Evolutionary conservation across 2,797 vertebrate genomes (phyloP).

Genomic region (Clarias laeviceps): DNA sequence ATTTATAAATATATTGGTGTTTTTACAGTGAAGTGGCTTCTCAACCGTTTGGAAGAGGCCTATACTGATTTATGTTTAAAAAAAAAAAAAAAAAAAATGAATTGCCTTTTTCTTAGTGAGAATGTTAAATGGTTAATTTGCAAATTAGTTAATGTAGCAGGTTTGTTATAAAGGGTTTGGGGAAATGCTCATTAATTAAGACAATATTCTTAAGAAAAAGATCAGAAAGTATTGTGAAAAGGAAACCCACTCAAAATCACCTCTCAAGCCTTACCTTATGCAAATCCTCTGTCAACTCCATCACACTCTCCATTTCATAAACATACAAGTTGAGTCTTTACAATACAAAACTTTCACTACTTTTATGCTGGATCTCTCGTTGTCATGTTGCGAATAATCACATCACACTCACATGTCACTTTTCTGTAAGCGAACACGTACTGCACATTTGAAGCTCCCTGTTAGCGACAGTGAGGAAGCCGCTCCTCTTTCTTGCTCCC

Average conservation of each 20-base stretch:
- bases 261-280: neutral
- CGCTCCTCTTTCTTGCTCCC: neutral
- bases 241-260: neutral
- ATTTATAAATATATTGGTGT: no score
- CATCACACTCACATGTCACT: neutral
- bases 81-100: no score
- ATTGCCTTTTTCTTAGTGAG: no score
- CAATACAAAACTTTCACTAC: neutral
- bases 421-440: neutral
- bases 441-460: neutral
- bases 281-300: neutral
- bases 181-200: neutral
- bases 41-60: no score
- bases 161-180: neutral
- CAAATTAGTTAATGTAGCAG: neutral
- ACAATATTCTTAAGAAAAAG: neutral
- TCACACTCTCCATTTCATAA: neutral
- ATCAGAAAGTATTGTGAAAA: no score
- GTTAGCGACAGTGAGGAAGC: conserved; percentile 1
- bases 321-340: neutral
- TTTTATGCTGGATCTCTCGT: neutral
- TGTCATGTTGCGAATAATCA: neutral
- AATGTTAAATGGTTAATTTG: neutral
- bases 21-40: no score
- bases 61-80: no score